A percentile compares a stretch with the other conserved stretches of the same genome.
These are phyloP conservation scores for Lithophane ornitopus DNA, from an alignment of 2,888 invertebrate species.

Conservation along the genomic window DNA sequence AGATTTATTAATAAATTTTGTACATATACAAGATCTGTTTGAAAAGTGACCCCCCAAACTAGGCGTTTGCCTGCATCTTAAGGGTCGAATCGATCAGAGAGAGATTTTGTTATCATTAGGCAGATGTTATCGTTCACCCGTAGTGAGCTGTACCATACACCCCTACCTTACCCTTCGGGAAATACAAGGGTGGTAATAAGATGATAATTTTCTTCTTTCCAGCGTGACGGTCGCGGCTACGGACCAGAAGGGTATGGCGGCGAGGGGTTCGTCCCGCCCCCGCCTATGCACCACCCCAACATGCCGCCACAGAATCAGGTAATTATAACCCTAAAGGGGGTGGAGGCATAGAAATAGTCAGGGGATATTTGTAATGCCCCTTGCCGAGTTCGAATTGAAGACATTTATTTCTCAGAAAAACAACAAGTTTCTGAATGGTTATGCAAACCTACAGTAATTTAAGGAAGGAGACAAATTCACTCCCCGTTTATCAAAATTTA, in stretches of 20 bases:
- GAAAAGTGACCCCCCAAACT: too few relatives aligned
- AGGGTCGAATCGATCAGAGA: too few relatives aligned
- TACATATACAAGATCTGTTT: too few relatives aligned
- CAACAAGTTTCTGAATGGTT: too few relatives aligned
- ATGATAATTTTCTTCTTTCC: conserved; percentile 39
- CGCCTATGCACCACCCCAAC: conserved; percentile 88
- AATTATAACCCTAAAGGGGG: conserved; percentile 34
- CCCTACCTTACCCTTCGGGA: too few relatives aligned
- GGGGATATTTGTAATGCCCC: not conserved
- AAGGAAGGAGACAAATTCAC: not conserved
- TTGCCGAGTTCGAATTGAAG: not conserved
- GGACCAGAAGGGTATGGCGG: conserved; percentile 87
- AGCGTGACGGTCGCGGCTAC: conserved; percentile 88
- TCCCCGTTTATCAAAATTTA: not conserved
- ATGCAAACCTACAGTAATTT: not conserved
- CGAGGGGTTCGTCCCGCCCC: conserved; percentile 86
- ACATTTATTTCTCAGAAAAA: not conserved
- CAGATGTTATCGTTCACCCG: too few relatives aligned
- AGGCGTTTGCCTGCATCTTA: too few relatives aligned
- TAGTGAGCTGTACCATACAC: too few relatives aligned
- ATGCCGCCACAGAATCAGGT: conserved; percentile 89
- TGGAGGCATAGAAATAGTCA: not conserved
- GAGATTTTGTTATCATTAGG: too few relatives aligned
- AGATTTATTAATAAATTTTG: too few relatives aligned
- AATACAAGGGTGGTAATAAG: too few relatives aligned